Evolutionary conservation across 2,797 vertebrate species (phyloP).

Genomic region (Arnoldichthys spilopterus): DNA sequence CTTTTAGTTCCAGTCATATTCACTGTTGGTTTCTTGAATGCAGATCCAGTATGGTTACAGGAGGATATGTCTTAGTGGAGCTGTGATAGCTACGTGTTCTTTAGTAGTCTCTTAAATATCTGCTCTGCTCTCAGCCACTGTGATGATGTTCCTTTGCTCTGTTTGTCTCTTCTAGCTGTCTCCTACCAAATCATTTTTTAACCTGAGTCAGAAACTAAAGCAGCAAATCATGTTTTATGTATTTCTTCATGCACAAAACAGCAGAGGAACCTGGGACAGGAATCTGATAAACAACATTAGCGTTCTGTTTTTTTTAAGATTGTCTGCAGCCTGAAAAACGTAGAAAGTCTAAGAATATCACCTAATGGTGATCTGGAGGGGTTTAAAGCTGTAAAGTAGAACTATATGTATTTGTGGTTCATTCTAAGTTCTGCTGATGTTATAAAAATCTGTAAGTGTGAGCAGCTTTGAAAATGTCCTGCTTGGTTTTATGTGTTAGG

Average conservation of each 20-base stretch:
- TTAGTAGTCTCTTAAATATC: slow-evolving; percentile 15
- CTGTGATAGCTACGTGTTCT: slow-evolving; percentile 12
- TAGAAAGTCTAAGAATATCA: slow-evolving; percentile 28
- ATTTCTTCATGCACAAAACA: slow-evolving; percentile 74
- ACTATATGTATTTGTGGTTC: slow-evolving; percentile 17
- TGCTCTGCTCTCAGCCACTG: neutral
- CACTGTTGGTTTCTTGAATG: neutral
- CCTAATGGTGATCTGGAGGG: slow-evolving; percentile 49
- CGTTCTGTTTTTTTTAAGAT: slow-evolving; percentile 68
- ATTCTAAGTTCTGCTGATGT: slow-evolving; percentile 25
- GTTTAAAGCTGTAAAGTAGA: slow-evolving; percentile 25
- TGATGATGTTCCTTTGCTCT: neutral
- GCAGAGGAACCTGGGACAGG: slow-evolving; percentile 72
- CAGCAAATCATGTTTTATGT: slow-evolving; percentile 78
- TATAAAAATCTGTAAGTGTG: slow-evolving; percentile 22
- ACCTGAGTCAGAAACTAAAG: slow-evolving; percentile 75
- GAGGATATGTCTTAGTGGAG: neutral
- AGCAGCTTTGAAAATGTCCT: slow-evolving; percentile 24
- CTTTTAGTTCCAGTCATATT: neutral
- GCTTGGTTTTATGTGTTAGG: slow-evolving; percentile 41
- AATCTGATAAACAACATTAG: slow-evolving; percentile 70
- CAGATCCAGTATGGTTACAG: neutral
- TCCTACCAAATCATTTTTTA: slow-evolving; percentile 71
- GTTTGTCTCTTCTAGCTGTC: slow-evolving; percentile 56
- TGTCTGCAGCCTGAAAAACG: slow-evolving; percentile 27